phyloP scores from a whole-genome alignment of 2,888 invertebrate genomes.

The Monopis laevigella region DNA sequence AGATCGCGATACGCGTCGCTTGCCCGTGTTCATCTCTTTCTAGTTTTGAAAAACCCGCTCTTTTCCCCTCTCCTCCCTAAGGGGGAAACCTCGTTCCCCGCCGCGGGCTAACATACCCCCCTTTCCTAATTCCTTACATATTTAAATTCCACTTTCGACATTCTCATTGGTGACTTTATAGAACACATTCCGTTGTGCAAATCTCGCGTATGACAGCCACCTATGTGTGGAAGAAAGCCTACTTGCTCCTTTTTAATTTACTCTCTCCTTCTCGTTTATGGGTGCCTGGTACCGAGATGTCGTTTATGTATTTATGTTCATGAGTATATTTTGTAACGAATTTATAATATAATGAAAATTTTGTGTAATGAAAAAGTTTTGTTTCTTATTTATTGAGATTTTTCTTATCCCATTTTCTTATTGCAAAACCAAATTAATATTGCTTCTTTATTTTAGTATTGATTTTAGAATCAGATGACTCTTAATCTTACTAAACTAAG shows the following conservation, averaged over 20 bases:
- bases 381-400: too few species aligned
- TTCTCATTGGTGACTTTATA: conserved; percentile 48
- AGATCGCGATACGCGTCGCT: conserved; percentile 53
- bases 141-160: conserved; percentile 65
- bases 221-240: neutral
- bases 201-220: conserved; percentile 6
- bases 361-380: too few species aligned
- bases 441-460: too few species aligned
- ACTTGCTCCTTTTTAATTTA: neutral
- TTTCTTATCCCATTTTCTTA: too few species aligned
- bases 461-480: too few species aligned
- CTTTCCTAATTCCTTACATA: conserved; percentile 66
- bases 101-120: conserved; percentile 21
- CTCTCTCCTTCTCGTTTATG: conserved; percentile 2
- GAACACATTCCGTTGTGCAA: conserved; percentile 28
- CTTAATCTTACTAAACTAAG: too few species aligned
- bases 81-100: conserved; percentile 18
- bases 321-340: too few species aligned
- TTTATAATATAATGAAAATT: too few species aligned
- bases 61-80: conserved; percentile 15
- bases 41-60: conserved; percentile 61
- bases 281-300: conserved; percentile 1
- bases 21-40: conserved; percentile 66
- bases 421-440: too few species aligned
- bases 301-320: too few species aligned